Evolutionary conservation across 2,888 invertebrate species (phyloP), one percentile per base, ranked within the genome.

Genomic region (Anarsia innoxiella): DNA sequence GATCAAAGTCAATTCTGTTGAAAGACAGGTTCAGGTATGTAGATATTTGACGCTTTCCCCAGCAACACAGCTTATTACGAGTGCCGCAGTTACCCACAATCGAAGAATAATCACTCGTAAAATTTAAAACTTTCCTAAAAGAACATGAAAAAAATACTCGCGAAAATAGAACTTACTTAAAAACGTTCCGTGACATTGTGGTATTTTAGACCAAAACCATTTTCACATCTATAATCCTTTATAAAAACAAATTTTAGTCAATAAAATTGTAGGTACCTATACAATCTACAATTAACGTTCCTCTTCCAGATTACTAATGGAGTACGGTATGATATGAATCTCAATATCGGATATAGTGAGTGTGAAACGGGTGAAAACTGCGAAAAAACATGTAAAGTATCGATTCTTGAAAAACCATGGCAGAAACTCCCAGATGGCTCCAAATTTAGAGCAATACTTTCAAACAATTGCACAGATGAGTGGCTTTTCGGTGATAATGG

Each of bases 401-500:
- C 87, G 12, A 86, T 90, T 51, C 66, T 90, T 38, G 89, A 91
- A 59, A 88, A 89, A 53, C 89, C 90, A 1, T 91, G 91, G 90
- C 59, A 88, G 14, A 80, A 77, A 55, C 74, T 86, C 36, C 60
- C 82, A 9, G 80, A 84, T 64, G 88, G 88, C 19, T 85, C 85
- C 31, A 89, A 87, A 60, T 86, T 86, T 30, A 88, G 89, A 55
- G 82, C 88, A 9, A 80, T 92, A 39, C 63, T 88, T 31, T 73
- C 86, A 13, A 90, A 91, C 49, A 92, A 92, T 55, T 91, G 91
- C 56, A 90, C 90, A 1, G 66, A 74, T 31, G 73, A 85, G 33
- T 88, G 88, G 82, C 66, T 69, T 42, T 88, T 75, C 53, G 74
- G 72, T 19, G 76, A 76, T 39, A 60, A 74, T 41, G 77, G 77